Evolutionary conservation across 2,888 invertebrate genomes (phyloP), one percentile per base, ranked within the genome.

Genomic region (Drosophila mercatorum): DNA sequence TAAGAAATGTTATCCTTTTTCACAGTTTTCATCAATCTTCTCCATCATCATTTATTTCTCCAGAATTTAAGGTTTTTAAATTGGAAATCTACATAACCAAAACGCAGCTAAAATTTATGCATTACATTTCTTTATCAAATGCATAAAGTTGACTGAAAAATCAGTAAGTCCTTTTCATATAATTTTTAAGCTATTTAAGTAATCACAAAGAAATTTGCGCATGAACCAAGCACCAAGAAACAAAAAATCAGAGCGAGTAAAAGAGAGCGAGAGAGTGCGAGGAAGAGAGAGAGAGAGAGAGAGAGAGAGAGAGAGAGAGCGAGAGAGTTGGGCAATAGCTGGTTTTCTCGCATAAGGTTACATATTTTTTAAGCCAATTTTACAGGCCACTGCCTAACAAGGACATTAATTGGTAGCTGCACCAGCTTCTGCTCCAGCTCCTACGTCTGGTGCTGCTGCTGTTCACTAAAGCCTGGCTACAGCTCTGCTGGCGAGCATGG

Each of bases 381-480:
- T 90, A 89, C 91, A 90, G 89, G 91, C 87, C 91, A 89, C 66
- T 85, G 89, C 90, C 89, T 89, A 90, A 89, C 90, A 90, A 91
- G 89, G 90, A 87, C 90, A 91, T 88, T 91, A 89, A 89, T 91
- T 89, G 89, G 91, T 90, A 87, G 83, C 83, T 83, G 86, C 74
- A 68, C 72, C 80, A 61, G 75, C 80, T 47, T 28, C 61, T 67
- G 79, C 66, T 41, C 40, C 55, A 51, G 63, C 75, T 65, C 46
- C 57, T 57, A 63, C 59, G 52, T 28, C 41, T n/a, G 61, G 40
- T 26, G 49, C 51, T 53, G 51, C 40, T 55, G 51, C 44, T 40
- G 44, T 22, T 31, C 46, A 43, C 43, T 38, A 40, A 44, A 55
- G 49, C 36, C 47, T 47, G 31, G 47, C 68, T 55, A 53, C 47